Evolutionary conservation across 2,797 vertebrate species (phyloP).

Genomic region (Melanogrammus aeglefinus): DNA sequence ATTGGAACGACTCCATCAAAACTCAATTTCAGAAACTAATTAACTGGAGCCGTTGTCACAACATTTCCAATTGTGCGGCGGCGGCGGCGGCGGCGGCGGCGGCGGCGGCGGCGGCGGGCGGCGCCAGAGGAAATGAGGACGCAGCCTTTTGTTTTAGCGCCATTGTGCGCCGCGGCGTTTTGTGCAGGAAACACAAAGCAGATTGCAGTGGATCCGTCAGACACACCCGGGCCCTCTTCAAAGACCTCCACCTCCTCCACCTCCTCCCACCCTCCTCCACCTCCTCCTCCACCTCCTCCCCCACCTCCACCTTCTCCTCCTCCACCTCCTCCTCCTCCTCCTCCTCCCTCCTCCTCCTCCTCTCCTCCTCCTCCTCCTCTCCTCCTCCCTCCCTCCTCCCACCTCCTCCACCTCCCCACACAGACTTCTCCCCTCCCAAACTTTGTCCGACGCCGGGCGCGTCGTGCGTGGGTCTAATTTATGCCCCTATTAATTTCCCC

Average conservation of each 20-base stretch:
- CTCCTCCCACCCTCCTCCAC: too few relatives aligned
- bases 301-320: too few relatives aligned
- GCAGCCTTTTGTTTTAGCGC: conserved; percentile 51
- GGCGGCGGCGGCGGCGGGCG: conserved; percentile 76
- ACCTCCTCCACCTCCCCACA: not conserved
- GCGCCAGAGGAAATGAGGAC: conserved; percentile 43
- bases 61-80: conserved; percentile 87
- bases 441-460: conserved; percentile 34
- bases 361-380: too few relatives aligned
- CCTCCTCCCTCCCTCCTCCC: not conserved
- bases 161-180: conserved; percentile 21
- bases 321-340: not conserved
- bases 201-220: conserved; percentile 3
- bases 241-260: not conserved
- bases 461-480: conserved; percentile 15
- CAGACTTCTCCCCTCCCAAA: conserved; percentile 16
- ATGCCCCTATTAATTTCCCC: conserved; percentile 45
- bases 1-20: conserved; percentile 99
- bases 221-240: conserved; percentile 22
- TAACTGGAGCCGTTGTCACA: conserved; percentile 91
- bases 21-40: conserved; percentile 99
- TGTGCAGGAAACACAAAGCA: conserved; percentile 19
- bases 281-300: too few relatives aligned
- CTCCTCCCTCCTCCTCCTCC: too few relatives aligned
- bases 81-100: conserved; percentile 71